These are phyloP conservation scores for Amphiprion percula DNA, from an alignment of 2,113 vertebrate genomes.

Conservation along the genomic window DNA sequence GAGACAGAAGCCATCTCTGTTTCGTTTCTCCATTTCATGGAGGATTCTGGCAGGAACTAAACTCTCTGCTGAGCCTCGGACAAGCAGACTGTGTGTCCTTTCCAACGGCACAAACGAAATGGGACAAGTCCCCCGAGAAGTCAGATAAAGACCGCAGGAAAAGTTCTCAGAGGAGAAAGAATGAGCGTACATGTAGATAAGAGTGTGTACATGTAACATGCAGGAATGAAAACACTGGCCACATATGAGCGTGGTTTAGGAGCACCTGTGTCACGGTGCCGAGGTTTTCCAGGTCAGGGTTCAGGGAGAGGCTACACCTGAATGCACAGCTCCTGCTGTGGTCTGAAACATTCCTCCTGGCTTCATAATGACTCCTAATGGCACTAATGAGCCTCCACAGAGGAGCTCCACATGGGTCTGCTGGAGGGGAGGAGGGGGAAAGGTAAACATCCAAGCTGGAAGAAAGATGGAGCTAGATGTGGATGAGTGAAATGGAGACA, in stretches of 20 bases:
- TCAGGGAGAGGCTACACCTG: slow-evolving; percentile 67
- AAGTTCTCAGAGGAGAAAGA: slow-evolving; percentile 10
- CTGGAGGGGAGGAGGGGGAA: background rate
- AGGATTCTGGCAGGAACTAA: slow-evolving; percentile 56
- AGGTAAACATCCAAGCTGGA: slow-evolving; percentile 54
- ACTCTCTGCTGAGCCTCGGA: slow-evolving; percentile 57
- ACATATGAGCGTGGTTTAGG: background rate
- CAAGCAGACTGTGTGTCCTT: slow-evolving; percentile 66
- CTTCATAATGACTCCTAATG: slow-evolving; percentile 75
- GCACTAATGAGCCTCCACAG: slow-evolving; percentile 70
- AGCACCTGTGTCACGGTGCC: slow-evolving; percentile 28
- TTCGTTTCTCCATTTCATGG: slow-evolving; percentile 56
- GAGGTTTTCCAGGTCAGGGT: slow-evolving; percentile 53
- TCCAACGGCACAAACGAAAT: slow-evolving; percentile 69
- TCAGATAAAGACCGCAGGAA: slow-evolving; percentile 37
- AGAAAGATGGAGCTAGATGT: slow-evolving; percentile 45
- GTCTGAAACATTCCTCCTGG: slow-evolving; percentile 68
- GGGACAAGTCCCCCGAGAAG: slow-evolving; percentile 72
- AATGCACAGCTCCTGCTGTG: slow-evolving; percentile 61
- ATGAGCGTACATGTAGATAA: slow-evolving; percentile 34
- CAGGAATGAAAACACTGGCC: background rate
- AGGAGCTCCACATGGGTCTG: slow-evolving; percentile 53
- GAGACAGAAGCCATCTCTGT: slow-evolving; percentile 49
- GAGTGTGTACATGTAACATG: slow-evolving; percentile 16
- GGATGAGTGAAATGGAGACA: slow-evolving; percentile 46